Percentiles rank a stretch among this genome's conserved stretches.
Evolutionary conservation across 2,113 vertebrate genomes (phyloP).

Genomic region (Paramormyrops kingsleyae): DNA sequence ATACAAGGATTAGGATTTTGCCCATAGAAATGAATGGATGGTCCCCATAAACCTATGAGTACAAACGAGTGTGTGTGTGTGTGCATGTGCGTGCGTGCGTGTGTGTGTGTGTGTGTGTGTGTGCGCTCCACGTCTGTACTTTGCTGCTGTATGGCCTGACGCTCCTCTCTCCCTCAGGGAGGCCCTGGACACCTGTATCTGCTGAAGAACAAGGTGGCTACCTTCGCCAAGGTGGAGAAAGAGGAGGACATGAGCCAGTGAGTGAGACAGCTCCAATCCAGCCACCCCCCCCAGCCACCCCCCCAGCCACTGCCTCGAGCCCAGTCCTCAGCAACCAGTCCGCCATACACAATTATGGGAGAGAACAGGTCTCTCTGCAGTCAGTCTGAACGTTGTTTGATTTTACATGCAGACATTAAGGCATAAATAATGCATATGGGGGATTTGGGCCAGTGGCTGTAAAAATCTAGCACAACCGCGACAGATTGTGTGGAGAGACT

Average conservation of each 20-base stretch:
- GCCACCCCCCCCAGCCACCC: not conserved
- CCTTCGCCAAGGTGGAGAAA: slow-evolving; percentile 97
- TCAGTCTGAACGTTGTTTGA: not conserved
- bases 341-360: not conserved
- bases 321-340: not conserved
- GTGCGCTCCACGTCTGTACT: not conserved
- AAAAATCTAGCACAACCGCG: not conserved
- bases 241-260: slow-evolving; percentile 98
- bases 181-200: slow-evolving; percentile 92
- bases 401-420: not conserved
- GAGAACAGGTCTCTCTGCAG: not conserved
- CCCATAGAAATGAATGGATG: not conserved
- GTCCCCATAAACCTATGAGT: not conserved
- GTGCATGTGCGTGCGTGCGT: not conserved
- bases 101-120: slow-evolving; percentile 8
- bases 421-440: not conserved
- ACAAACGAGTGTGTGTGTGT: not conserved
- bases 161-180: slow-evolving; percentile 67
- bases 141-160: slow-evolving; percentile 20
- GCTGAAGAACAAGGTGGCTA: slow-evolving; percentile 97
- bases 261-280: slow-evolving; percentile 49
- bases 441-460: not conserved
- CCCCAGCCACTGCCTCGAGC: not conserved
- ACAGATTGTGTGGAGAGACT: not conserved
- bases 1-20: not conserved